Percentiles rank a stretch among this genome's conserved stretches.
Evolutionary conservation across 1,140 invertebrate genomes (phyloP).

Genomic region (fruit fly (Drosophila melanogaster)): Release_6_plus_ISO1_MT NT_033779.5:15152001-15152500

Average conservation of each 20-base stretch:
- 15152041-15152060: constrained; percentile 15
- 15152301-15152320: background rate
- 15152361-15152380: constrained; percentile 23
- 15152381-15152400: constrained; percentile 17
- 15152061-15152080: constrained; percentile 22
- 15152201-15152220: too few relatives aligned
- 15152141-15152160: background rate
- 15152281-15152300: background rate
- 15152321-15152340: background rate
- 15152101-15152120: background rate
- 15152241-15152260: background rate
- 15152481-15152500: constrained; percentile 1
- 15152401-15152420: constrained; percentile 50
- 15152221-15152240: too few relatives aligned
- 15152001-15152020: constrained; percentile 22
- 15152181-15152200: background rate
- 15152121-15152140: background rate
- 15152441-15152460: constrained; percentile 42
- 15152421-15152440: constrained; percentile 26
- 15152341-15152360: background rate
- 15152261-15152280: background rate
- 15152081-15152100: background rate
- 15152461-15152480: constrained; percentile 44
- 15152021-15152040: constrained; percentile 14
- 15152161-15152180: background rate